A percentile compares a stretch with the other conserved stretches of the same genome.
Evolutionary conservation across 2,888 invertebrate species (phyloP).

Genomic region (Coenonympha glycerion): DNA sequence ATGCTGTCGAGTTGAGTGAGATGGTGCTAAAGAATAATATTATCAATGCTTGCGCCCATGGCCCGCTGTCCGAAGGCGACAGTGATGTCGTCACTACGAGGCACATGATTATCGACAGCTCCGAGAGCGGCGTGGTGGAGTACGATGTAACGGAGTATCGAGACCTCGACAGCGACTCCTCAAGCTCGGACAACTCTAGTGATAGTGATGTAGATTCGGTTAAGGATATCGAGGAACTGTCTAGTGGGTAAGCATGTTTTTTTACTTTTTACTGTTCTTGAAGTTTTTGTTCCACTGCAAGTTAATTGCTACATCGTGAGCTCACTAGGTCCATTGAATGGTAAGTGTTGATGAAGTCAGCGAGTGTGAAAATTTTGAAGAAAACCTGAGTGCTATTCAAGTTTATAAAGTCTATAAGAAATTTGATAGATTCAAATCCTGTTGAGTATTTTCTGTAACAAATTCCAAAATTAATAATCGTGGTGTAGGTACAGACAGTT

Average conservation of each 20-base stretch:
- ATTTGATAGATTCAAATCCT: too few relatives aligned
- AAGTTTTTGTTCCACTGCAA: too few relatives aligned
- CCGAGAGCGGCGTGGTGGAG: conserved; percentile 60
- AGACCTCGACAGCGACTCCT: conserved; percentile 56
- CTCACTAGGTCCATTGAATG: too few relatives aligned
- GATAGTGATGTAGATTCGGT: conserved; percentile 66
- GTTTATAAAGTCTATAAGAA: too few relatives aligned
- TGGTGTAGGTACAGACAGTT: too few relatives aligned
- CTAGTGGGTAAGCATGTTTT: conserved; percentile 51
- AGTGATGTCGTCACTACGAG: conserved; percentile 52
- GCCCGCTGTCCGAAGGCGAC: conserved; percentile 52
- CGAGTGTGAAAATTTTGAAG: too few relatives aligned
- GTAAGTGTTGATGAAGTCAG: too few relatives aligned
- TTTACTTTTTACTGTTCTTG: neutral
- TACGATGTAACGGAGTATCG: conserved; percentile 68
- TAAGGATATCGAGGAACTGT: conserved; percentile 62
- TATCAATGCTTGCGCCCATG: conserved; percentile 70
- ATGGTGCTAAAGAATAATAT: conserved; percentile 72
- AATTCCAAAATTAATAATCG: too few relatives aligned
- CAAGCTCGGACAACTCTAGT: conserved; percentile 52
- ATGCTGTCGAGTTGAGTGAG: conserved; percentile 60
- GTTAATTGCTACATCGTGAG: too few relatives aligned
- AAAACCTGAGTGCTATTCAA: too few relatives aligned
- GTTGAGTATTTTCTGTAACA: too few relatives aligned
- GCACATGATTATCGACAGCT: conserved; percentile 68